Evolutionary conservation across 1,140 invertebrate genomes (phyloP).

Genomic region (Pachypsylla venusta): DNA sequence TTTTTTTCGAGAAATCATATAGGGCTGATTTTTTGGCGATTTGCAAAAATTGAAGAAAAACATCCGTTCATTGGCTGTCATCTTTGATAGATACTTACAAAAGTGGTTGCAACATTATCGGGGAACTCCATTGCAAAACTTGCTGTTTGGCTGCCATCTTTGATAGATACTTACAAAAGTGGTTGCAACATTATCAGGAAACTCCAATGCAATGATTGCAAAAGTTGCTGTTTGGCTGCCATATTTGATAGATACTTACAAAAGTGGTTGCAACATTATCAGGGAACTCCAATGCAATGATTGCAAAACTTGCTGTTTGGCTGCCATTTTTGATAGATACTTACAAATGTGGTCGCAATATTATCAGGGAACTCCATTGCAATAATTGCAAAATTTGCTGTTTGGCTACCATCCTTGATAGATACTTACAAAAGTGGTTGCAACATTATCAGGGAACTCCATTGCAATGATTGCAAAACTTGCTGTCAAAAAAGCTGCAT

Average conservation of each 20-base stretch:
- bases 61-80: neutral
- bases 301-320: slow-evolving; percentile 79
- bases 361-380: slow-evolving; percentile 85
- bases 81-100: slow-evolving; percentile 44
- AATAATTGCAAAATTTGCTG: slow-evolving; percentile 81
- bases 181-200: slow-evolving; percentile 74
- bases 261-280: slow-evolving; percentile 78
- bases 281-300: slow-evolving; percentile 87
- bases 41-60: neutral
- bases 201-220: slow-evolving; percentile 53
- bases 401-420: slow-evolving; percentile 35
- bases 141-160: slow-evolving; percentile 48
- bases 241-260: slow-evolving; percentile 39
- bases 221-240: slow-evolving; percentile 69
- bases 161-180: slow-evolving; percentile 57
- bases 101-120: slow-evolving; percentile 72
- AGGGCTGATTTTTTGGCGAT: neutral
- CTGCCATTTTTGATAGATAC: slow-evolving; percentile 24
- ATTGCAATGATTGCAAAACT: slow-evolving; percentile 87
- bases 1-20: neutral
- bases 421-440: slow-evolving; percentile 70
- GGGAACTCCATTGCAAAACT: slow-evolving; percentile 87
- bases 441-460: slow-evolving; percentile 79
- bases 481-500: slow-evolving; percentile 81
- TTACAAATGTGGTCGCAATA: slow-evolving; percentile 80